These are phyloP conservation scores for Lates japonicus DNA, from an alignment of 2,797 vertebrate genomes.

Conservation along the genomic window DNA sequence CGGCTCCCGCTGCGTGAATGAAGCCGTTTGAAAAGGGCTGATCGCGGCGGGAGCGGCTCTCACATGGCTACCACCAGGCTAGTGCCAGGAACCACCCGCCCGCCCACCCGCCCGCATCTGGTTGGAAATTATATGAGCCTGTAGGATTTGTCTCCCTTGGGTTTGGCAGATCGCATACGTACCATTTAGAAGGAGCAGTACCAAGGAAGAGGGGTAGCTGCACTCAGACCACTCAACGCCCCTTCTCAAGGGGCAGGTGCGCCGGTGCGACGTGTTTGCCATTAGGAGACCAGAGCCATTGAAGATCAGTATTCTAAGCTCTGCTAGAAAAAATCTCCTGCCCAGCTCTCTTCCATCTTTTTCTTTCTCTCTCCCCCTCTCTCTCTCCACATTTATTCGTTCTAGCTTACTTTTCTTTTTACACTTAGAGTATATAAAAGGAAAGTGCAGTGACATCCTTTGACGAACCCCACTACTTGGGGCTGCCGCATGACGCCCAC, in stretches of 20 bases:
- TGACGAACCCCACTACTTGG: constrained; percentile 75
- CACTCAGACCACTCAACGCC: constrained; percentile 60
- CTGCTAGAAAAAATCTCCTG: constrained; percentile 79
- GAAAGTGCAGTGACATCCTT: constrained; percentile 51
- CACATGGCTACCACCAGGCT: constrained; percentile 98
- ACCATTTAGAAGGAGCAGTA: constrained; percentile 41
- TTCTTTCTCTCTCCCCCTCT: neutral
- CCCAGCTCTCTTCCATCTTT: constrained; percentile 58
- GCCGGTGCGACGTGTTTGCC: no score
- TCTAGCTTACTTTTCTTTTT: constrained; percentile 47
- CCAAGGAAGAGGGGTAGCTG: constrained; percentile 27
- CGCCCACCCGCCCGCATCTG: constrained; percentile 52
- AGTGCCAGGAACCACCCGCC: constrained; percentile 82
- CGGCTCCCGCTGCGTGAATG: constrained; percentile 85
- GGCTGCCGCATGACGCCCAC: constrained; percentile 68
- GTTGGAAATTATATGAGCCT: constrained; percentile 9
- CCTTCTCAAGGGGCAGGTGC: constrained; percentile 80
- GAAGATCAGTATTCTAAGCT: constrained; percentile 84
- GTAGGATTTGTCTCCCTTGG: constrained; percentile 30
- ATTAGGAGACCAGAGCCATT: constrained; percentile 84
- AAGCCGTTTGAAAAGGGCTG: constrained; percentile 83
- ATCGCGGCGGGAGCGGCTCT: constrained; percentile 83
- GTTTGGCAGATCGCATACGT: constrained; percentile 57
- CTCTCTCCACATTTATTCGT: constrained; percentile 38
- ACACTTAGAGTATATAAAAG: constrained; percentile 48